Evolutionary conservation across 2,113 vertebrate species (phyloP), one percentile per base, ranked within the genome.

Genomic region (Vidua chalybeata): DNA sequence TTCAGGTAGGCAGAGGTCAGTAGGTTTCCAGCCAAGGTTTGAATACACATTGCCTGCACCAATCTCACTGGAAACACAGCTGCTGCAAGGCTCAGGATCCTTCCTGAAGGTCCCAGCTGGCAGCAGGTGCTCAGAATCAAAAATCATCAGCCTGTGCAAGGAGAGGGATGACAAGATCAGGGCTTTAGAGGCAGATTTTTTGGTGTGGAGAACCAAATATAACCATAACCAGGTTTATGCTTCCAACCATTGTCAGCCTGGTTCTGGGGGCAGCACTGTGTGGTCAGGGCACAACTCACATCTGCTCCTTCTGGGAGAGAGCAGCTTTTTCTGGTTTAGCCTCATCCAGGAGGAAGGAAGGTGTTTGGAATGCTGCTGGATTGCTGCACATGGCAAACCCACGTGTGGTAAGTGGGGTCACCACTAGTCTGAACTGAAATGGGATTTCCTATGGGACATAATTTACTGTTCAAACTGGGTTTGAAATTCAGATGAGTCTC

Each of bases 391-490:
- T 78, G 90, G 87, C 84, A 83, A 68, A 90, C 20, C 11, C 1
- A 8, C 23, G 10, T 6, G 20, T 12, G 92, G 96, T 96, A 96
- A 97, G 95, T 96, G 81, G 81, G 67, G 8, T 59, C 35, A 23
- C 43, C 17, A 15, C 81, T 76, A 78, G 1, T 37, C 37, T 49
- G 37, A 26, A 4, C 31, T 27, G 18, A n/a, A 27, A 7, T 10
- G 63, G 37, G 63, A 17, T 45, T n/a, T 72, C 48, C 74, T 6
- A 0, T 2, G 21, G 84, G 54, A 72, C 0, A 0, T 56, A 16
- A 48, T n/a, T 35, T 54, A 31, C 51, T 58, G 26, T 48, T 73
- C 4, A 52, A 22, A 15, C 2, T 35, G 41, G 3, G 13, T 1
- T 20, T 46, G 16, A 4, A 74, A 48, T 79, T 68, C 39, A n/a